These are phyloP conservation scores for Danio albolineatus DNA, from an alignment of 2,797 vertebrate genomes.

Conservation along the genomic window DNA sequence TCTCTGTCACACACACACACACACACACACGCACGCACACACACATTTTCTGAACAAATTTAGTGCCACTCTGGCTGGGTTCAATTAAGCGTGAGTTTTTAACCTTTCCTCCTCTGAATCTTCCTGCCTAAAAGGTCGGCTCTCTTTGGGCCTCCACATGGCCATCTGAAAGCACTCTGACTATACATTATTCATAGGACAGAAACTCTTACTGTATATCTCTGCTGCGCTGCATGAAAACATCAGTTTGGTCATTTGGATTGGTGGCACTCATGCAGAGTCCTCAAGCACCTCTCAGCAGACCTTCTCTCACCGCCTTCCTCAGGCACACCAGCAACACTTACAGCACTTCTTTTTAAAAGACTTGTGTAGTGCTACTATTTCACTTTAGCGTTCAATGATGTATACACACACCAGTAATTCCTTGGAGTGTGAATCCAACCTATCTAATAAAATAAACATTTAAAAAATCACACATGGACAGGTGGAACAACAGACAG, in stretches of 20 bases:
- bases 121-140: slow-evolving; percentile 29
- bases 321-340: background rate
- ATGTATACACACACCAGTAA: too few relatives aligned
- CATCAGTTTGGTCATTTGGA: slow-evolving; percentile 26
- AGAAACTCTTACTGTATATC: slow-evolving; percentile 37
- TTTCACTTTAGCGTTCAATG: too few relatives aligned
- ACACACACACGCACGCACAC: background rate
- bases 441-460: too few relatives aligned
- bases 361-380: too few relatives aligned
- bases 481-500: too few relatives aligned
- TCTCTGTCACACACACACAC: too few relatives aligned
- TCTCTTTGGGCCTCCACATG: slow-evolving; percentile 19
- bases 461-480: too few relatives aligned
- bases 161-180: slow-evolving; percentile 38
- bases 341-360: background rate
- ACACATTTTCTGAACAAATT: slow-evolving; percentile 29
- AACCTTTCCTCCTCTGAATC: slow-evolving; percentile 36
- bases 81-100: slow-evolving; percentile 49
- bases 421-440: too few relatives aligned
- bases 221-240: slow-evolving; percentile 7
- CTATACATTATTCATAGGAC: slow-evolving; percentile 33
- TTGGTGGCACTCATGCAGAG: slow-evolving; percentile 6
- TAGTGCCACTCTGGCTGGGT: slow-evolving; percentile 43
- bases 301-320: background rate
- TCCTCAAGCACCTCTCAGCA: background rate